Evolutionary conservation across 2,888 invertebrate species (phyloP).

Genomic region (Eudemis profundana): DNA sequence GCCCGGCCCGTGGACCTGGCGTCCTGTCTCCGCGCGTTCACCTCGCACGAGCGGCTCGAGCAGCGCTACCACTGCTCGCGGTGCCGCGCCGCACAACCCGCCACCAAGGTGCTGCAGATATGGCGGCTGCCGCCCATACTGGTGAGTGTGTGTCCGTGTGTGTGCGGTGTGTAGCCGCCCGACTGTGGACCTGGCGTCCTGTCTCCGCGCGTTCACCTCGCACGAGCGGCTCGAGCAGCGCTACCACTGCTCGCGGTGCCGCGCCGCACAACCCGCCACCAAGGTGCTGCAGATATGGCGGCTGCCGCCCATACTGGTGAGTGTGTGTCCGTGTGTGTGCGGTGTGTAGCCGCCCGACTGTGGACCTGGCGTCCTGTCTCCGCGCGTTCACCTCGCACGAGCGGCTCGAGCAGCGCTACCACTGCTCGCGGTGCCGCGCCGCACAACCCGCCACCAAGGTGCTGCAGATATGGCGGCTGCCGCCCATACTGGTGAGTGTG

Average conservation of each 20-base stretch:
- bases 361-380: conserved; percentile 93
- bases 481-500: conserved; percentile 83
- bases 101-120: conserved; percentile 95
- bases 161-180: conserved; percentile 89
- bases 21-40: conserved; percentile 95
- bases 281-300: conserved; percentile 95
- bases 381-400: conserved; percentile 95
- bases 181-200: conserved; percentile 94
- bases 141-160: conserved; percentile 80
- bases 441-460: conserved; percentile 95
- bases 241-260: conserved; percentile 94
- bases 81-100: conserved; percentile 93
- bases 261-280: conserved; percentile 92
- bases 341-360: conserved; percentile 90
- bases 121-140: conserved; percentile 90
- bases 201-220: conserved; percentile 94
- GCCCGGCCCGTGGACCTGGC: conserved; percentile 94
- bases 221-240: conserved; percentile 94
- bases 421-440: conserved; percentile 93
- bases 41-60: conserved; percentile 93
- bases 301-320: conserved; percentile 88
- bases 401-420: conserved; percentile 93
- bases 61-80: conserved; percentile 94
- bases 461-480: conserved; percentile 93
- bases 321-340: conserved; percentile 87